A percentile compares a stretch with the other conserved stretches of the same genome.
phyloP scores from a whole-genome alignment of 1,140 invertebrate genomes.

The Tenebrio molitor region DNA sequence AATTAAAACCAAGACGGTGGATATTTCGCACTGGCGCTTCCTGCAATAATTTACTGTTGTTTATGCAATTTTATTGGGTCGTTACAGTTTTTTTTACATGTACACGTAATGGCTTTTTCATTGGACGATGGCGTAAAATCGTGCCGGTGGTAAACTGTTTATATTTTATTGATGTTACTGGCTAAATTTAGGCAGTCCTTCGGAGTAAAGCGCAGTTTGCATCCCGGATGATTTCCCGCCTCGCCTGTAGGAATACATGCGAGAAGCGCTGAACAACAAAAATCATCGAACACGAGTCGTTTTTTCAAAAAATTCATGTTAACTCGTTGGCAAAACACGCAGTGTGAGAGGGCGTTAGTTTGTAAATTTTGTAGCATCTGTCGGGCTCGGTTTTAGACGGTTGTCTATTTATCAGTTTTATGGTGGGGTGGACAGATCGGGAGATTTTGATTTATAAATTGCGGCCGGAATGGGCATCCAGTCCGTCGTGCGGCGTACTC shows the following conservation, averaged over 20 bases:
- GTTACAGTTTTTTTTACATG: constrained; percentile 16
- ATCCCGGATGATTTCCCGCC: not conserved
- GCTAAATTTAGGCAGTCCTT: constrained; percentile 33
- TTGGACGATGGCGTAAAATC: constrained; percentile 26
- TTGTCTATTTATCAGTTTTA: no score
- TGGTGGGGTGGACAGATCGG: no score
- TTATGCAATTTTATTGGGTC: constrained; percentile 29
- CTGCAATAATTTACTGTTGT: constrained; percentile 12
- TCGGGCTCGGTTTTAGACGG: no score
- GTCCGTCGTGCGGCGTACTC: not conserved
- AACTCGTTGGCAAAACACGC: no score
- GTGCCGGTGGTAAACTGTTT: constrained; percentile 15
- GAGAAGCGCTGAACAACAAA: no score
- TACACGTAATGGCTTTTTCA: constrained; percentile 20
- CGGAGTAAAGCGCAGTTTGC: constrained; percentile 9
- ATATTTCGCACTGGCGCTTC: constrained; percentile 1
- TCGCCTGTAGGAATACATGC: no score
- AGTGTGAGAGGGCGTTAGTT: no score
- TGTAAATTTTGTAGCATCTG: no score
- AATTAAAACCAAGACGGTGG: no score
- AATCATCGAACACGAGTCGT: no score
- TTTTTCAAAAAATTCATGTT: no score
- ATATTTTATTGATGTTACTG: constrained; percentile 32
- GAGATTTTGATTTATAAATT: no score
- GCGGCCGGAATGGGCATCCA: not conserved